phyloP scores from a whole-genome alignment of 2,888 invertebrate genomes.

The Nemotelus pantherinus region DNA sequence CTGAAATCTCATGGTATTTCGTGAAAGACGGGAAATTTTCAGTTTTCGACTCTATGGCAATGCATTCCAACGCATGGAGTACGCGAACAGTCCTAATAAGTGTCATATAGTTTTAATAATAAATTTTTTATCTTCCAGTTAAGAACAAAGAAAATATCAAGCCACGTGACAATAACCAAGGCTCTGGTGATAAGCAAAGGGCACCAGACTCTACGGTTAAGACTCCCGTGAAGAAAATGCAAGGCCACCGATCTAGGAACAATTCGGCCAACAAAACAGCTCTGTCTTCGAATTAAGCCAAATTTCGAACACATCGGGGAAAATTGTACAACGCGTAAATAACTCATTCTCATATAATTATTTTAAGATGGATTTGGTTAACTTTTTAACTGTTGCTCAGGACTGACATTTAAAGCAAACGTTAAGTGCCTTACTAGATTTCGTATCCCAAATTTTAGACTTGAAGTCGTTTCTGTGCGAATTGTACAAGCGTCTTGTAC shows the following conservation, averaged over 20 bases:
- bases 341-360: constrained; percentile 19
- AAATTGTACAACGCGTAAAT: constrained; percentile 26
- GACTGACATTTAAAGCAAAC: constrained; percentile 35
- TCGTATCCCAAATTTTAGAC: constrained; percentile 3
- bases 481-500: constrained; percentile 9
- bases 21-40: not conserved
- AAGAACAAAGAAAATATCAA: constrained; percentile 53
- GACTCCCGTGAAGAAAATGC: constrained; percentile 48
- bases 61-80: too few species aligned
- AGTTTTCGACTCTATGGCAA: not conserved
- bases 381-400: constrained; percentile 2
- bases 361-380: constrained; percentile 31
- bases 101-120: too few species aligned
- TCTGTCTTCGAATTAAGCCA: constrained; percentile 46
- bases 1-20: too few species aligned
- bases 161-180: constrained; percentile 51
- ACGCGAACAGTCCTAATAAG: too few species aligned
- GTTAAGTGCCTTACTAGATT: constrained; percentile 46
- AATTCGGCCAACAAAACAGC: constrained; percentile 48
- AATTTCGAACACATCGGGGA: not conserved
- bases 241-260: constrained; percentile 48
- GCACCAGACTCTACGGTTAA: constrained; percentile 53
- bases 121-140: constrained; percentile 26
- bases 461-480: not conserved
- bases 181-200: constrained; percentile 48